Percentiles rank a stretch among this genome's conserved stretches.
phyloP scores from a whole-genome alignment of 2,797 vertebrate genomes.

The Peromyscus eremicus region DNA sequence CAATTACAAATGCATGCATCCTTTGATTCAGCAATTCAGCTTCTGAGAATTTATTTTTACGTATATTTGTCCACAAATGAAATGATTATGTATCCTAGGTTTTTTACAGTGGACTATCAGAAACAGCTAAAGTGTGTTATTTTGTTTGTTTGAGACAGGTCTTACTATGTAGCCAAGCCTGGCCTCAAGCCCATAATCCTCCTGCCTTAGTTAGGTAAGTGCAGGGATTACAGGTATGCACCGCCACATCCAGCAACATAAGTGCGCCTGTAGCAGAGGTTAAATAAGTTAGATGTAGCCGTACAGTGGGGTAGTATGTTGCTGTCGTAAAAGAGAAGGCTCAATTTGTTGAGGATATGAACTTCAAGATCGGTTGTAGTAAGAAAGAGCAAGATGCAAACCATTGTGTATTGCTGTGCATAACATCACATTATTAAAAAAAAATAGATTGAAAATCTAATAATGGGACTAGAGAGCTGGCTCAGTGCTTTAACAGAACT shows the following conservation, averaged over 20 bases:
- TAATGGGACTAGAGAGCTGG: neutral
- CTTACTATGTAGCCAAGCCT: neutral
- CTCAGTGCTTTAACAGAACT: neutral
- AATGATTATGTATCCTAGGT: neutral
- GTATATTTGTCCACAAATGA: conserved; percentile 10
- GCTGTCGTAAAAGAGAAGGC: neutral
- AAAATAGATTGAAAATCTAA: neutral
- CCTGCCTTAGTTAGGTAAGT: neutral
- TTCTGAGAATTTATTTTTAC: conserved; percentile 8
- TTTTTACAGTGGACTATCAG: conserved; percentile 18
- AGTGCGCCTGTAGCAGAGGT: neutral
- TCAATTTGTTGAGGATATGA: conserved; percentile 2
- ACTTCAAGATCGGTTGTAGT: neutral
- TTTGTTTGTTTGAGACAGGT: neutral
- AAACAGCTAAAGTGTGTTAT: neutral
- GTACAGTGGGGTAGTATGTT: neutral
- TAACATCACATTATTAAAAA: neutral
- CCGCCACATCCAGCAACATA: neutral
- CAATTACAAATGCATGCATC: conserved; percentile 36
- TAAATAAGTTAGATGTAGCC: conserved; percentile 12
- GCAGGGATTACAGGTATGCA: neutral
- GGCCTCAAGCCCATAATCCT: neutral
- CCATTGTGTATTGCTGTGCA: neutral
- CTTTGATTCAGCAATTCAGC: neutral
- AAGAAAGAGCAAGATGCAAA: conserved; percentile 9